Evolutionary conservation across 2,797 vertebrate species (phyloP), one percentile per base, ranked within the genome.

Genomic region (Characodon lateralis): DNA sequence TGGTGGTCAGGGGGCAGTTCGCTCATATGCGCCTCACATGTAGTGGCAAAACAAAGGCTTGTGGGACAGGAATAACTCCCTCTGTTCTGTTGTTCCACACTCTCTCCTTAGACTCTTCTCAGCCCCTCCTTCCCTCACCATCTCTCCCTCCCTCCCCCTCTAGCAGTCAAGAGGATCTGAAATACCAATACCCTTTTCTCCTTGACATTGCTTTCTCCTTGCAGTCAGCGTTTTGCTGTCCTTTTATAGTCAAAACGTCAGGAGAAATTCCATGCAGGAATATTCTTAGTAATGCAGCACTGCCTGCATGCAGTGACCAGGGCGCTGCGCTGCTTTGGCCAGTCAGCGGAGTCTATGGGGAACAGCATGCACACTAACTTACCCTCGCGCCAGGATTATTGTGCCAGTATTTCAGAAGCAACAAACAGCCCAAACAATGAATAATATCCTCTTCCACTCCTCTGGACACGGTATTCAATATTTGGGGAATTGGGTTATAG

Each of bases 181-280:
- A 99, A 98, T 98, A 97, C 97, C 97, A 97, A 97, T 98, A 98
- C 97, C 97, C 97, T 97, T 98, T 99, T 98, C 98, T 98, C 98
- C 97, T 98, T 98, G 97, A 98, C 97, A 97, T 97, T 98, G 98
- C 97, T 96, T 97, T 98, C 97, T 95, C 94, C 95, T 97, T 96
- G 95, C 96, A 97, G 97, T 98, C 97, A 98, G 98, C 97, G 95
- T 97, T 98, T 97, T 97, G 96, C 96, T 97, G 97, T 95, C 98
- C 97, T 98, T 99, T 98, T 98, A 98, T 97, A 98, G 97, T 97
- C 96, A 97, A 96, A 96, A 97, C 93, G 92, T 94, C 94, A 94
- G 92, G 94, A 95, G 93, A 95, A 95, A 95, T 95, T 95, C 94
- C 93, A 91, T 87, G 90, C 90, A 92, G 94, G 94, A 95, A 95